phyloP scores from a whole-genome alignment of 1,140 invertebrate species.

The Brachionus paranguensis region DNA sequence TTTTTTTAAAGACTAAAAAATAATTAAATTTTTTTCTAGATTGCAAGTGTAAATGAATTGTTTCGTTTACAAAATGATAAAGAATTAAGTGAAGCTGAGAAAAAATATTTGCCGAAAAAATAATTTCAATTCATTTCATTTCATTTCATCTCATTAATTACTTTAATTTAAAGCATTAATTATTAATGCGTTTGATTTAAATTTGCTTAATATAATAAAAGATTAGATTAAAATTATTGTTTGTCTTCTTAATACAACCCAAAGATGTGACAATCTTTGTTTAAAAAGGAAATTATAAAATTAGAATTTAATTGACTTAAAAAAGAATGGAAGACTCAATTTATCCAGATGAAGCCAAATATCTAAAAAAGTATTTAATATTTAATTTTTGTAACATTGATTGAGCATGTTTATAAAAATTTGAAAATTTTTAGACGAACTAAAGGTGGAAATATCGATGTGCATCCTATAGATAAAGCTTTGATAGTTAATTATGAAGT shows the following conservation, averaged over 20 bases:
- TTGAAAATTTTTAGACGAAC: conserved; percentile 62
- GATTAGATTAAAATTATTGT: too few relatives aligned
- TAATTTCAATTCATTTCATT: not conserved
- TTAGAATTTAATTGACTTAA: too few relatives aligned
- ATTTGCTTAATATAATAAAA: not conserved
- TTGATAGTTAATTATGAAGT: conserved; percentile 82
- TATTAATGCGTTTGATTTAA: not conserved
- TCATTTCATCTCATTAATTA: not conserved
- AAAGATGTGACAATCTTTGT: conserved; percentile 1
- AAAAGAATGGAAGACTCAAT: conserved; percentile 21
- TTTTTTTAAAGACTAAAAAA: not conserved
- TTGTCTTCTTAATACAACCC: not conserved
- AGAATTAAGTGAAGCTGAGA: conserved; percentile 55
- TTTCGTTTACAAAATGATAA: conserved; percentile 56
- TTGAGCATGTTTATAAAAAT: too few relatives aligned
- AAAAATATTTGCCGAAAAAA: conserved; percentile 53
- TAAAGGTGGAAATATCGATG: conserved; percentile 74
- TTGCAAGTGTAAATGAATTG: conserved; percentile 52
- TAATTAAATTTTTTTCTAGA: conserved; percentile 1
- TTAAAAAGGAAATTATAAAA: too few relatives aligned
- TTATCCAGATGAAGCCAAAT: conserved; percentile 17
- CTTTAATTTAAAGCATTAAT: not conserved
- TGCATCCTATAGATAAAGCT: conserved; percentile 81
- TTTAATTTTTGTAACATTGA: not conserved
- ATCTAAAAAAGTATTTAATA: conserved; percentile 27